A percentile compares a stretch with the other conserved stretches of the same genome.
phyloP scores from a whole-genome alignment of 2,888 invertebrate species.

The Drosophila paucipuncta region DNA sequence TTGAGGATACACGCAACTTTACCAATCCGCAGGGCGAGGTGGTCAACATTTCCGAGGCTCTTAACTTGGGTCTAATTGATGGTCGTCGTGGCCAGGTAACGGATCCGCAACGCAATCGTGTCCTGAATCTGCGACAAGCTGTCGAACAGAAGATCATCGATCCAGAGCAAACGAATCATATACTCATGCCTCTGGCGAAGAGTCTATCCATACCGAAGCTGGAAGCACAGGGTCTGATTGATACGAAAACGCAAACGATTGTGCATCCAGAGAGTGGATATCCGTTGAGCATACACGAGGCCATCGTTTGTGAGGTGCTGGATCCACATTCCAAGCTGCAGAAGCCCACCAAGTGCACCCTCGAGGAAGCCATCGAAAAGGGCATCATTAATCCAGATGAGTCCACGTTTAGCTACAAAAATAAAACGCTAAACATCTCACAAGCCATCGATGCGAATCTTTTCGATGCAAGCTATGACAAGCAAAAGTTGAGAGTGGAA shows the following conservation, averaged over 20 bases:
- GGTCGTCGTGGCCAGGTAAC: constrained; percentile 91
- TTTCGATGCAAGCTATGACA: constrained; percentile 86
- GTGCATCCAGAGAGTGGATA: constrained; percentile 95
- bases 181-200: constrained; percentile 92
- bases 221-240: constrained; percentile 93
- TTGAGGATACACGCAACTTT: constrained; percentile 88
- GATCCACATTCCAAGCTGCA: constrained; percentile 92
- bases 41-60: constrained; percentile 91
- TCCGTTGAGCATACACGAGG: constrained; percentile 91
- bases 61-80: constrained; percentile 89
- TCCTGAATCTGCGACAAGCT: constrained; percentile 93
- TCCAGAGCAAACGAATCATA: constrained; percentile 90
- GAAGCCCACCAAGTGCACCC: constrained; percentile 88
- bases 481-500: constrained; percentile 85
- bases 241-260: constrained; percentile 90
- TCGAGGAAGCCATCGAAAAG: constrained; percentile 91
- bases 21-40: constrained; percentile 87
- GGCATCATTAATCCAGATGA: constrained; percentile 90
- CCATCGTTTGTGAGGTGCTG: constrained; percentile 94
- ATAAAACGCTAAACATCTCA: constrained; percentile 88
- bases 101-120: constrained; percentile 93
- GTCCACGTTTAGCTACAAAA: constrained; percentile 88
- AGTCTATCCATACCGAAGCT: constrained; percentile 94
- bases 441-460: constrained; percentile 90
- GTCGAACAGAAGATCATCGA: constrained; percentile 93